Evolutionary conservation across 2,113 vertebrate species (phyloP).

Genomic region (Calyptommatus sinebrachiatus): DNA sequence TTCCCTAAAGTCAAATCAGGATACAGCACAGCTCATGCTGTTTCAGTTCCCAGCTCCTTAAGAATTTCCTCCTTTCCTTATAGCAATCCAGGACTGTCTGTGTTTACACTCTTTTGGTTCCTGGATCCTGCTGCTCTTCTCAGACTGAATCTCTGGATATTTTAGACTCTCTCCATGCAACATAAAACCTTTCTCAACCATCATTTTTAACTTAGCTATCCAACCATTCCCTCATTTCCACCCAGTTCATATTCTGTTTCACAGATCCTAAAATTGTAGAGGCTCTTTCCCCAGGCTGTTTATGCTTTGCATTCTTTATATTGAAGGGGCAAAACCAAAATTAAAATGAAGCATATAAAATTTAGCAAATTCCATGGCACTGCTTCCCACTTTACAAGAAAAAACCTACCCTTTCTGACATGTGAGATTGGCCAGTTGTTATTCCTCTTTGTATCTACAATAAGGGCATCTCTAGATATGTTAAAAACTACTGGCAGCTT

Average conservation of each 20-base stretch:
- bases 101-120: slow-evolving; percentile 23
- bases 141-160: background rate
- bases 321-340: background rate
- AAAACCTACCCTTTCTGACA: background rate
- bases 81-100: slow-evolving; percentile 2
- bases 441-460: background rate
- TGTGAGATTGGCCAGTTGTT: background rate
- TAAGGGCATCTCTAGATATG: too few species aligned
- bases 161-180: background rate
- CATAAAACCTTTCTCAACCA: background rate
- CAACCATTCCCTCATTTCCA: background rate
- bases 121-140: slow-evolving; percentile 16
- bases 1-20: slow-evolving; percentile 28
- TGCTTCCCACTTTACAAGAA: background rate
- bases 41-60: slow-evolving; percentile 22
- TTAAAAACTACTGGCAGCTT: too few species aligned
- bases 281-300: background rate
- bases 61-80: background rate
- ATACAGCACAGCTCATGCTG: slow-evolving; percentile 9
- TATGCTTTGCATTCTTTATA: background rate
- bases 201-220: background rate
- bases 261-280: background rate
- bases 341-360: background rate
- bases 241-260: background rate
- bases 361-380: background rate